phyloP scores from a whole-genome alignment of 2,888 invertebrate genomes.

The Trissolcus japonicus region DNA sequence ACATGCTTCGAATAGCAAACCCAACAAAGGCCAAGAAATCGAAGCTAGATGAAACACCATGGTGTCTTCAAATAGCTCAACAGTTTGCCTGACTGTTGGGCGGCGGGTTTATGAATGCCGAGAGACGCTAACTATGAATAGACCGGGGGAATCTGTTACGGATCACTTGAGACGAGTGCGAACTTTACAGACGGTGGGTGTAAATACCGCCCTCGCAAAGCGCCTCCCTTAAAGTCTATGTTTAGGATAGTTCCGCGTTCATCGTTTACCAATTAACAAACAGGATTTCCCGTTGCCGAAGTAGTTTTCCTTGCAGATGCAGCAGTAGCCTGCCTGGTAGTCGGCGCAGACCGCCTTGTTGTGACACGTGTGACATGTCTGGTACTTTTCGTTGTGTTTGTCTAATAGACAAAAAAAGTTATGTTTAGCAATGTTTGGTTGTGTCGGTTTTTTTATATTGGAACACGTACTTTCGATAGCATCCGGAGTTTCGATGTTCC shows the following conservation, averaged over 20 bases:
- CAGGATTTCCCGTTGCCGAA: constrained; percentile 96
- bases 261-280: constrained; percentile 82
- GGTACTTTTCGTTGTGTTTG: constrained; percentile 40
- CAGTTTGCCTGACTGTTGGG: constrained; percentile 26
- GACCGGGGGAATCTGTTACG: constrained; percentile 59
- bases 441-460: neutral
- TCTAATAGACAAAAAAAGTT: constrained; percentile 15
- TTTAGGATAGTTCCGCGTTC: neutral
- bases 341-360: constrained; percentile 89
- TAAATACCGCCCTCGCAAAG: constrained; percentile 15
- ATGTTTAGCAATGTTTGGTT: neutral
- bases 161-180: constrained; percentile 27
- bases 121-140: constrained; percentile 67
- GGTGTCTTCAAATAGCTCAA: constrained; percentile 55
- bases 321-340: constrained; percentile 91
- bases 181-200: constrained; percentile 29
- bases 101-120: constrained; percentile 38
- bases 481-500: constrained; percentile 84
- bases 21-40: no score
- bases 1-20: no score
- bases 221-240: neutral
- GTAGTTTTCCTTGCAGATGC: constrained; percentile 88
- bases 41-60: constrained; percentile 10
- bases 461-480: constrained; percentile 67
- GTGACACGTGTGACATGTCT: constrained; percentile 85